Conservation (phyloP, 2,797 vertebrate genomes). For the Cynopterus sphinx region DNA sequence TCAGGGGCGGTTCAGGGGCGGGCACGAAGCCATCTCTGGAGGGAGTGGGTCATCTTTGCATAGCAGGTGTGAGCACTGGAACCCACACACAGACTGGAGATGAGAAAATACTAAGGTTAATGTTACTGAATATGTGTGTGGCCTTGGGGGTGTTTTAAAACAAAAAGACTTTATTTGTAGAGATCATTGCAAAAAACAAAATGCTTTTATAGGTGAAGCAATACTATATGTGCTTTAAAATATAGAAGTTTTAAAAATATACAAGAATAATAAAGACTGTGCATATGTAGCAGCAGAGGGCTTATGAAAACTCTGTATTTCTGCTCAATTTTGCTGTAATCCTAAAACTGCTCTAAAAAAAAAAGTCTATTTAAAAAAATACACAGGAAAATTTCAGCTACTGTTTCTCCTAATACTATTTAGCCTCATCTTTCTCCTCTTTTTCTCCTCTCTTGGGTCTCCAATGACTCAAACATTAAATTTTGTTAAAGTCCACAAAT, state of each 20-base stretch:
- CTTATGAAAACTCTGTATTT: not conserved
- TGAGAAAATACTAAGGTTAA: not conserved
- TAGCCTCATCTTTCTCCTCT: not conserved
- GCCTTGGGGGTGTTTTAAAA: not conserved
- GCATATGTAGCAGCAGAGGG: not conserved
- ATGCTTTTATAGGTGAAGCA: not conserved
- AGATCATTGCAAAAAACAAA: not conserved
- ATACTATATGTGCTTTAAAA: not conserved
- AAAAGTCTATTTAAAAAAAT: not conserved
- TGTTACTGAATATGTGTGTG: not conserved
- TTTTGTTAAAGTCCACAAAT: not conserved
- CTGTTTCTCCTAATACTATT: slow-evolving; percentile 7
- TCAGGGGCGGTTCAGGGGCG: not conserved
- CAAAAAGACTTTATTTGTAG: not conserved
- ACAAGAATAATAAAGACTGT: not conserved
- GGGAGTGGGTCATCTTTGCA: not conserved
- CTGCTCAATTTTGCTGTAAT: not conserved
- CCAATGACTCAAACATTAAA: not conserved
- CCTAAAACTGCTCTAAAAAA: not conserved
- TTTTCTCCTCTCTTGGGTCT: not conserved
- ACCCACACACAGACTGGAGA: not conserved
- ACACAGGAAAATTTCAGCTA: not conserved
- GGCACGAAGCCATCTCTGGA: not conserved
- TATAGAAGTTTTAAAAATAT: not conserved
- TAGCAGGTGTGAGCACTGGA: not conserved